Percentiles rank a stretch among this genome's conserved stretches.
Evolutionary conservation across 1,140 invertebrate species (phyloP).

Genomic region (Brachionus koreanus): DNA sequence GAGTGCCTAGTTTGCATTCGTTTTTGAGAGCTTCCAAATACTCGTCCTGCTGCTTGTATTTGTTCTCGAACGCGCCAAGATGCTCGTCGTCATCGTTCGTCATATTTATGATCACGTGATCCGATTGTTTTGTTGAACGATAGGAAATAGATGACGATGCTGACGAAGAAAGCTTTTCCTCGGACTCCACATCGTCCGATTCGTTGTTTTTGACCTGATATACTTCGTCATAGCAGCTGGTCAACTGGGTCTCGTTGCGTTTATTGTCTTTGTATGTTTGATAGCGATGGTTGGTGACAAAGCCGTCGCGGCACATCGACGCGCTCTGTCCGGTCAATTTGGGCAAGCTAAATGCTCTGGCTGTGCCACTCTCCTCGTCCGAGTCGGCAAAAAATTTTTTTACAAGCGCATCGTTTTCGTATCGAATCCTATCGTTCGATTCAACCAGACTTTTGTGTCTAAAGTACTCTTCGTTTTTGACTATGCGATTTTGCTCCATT

Average conservation of each 20-base stretch:
- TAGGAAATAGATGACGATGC: neutral
- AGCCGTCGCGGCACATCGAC: constrained; percentile 10
- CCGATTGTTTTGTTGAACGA: neutral
- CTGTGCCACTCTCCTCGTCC: neutral
- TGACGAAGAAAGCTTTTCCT: constrained; percentile 2
- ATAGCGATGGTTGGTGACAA: constrained; percentile 13
- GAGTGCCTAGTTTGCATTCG: constrained; percentile 11
- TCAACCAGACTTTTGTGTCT: neutral
- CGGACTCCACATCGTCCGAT: neutral
- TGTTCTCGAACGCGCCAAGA: neutral
- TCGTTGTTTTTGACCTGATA: neutral
- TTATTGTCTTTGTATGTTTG: constrained; percentile 42
- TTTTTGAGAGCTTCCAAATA: neutral
- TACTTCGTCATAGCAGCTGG: constrained; percentile 35
- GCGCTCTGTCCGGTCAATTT: neutral
- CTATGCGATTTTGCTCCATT: neutral
- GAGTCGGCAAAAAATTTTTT: neutral
- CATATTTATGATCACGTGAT: constrained; percentile 33
- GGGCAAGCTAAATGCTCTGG: neutral
- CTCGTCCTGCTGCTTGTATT: constrained; percentile 17
- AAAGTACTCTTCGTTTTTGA: constrained; percentile 16
- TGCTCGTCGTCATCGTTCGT: neutral
- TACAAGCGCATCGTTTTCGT: neutral
- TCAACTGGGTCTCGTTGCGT: constrained; percentile 28
- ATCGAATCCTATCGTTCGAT: neutral